phyloP scores from a whole-genome alignment of 2,113 vertebrate species.

The Felis catus region F.catus_Fca126_mat1.0 CM031413.1:31724001-31724500 shows the following conservation, averaged over 20 bases:
- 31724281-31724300: constrained; percentile 72
- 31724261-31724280: constrained; percentile 73
- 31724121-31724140: constrained; percentile 12
- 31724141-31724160: background rate
- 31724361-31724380: background rate
- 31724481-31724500: background rate
- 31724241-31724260: constrained; percentile 68
- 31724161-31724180: constrained; percentile 75
- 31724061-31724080: background rate
- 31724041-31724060: background rate
- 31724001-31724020: background rate
- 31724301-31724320: constrained; percentile 74
- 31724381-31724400: background rate
- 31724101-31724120: constrained; percentile 42
- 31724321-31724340: constrained; percentile 38
- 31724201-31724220: constrained; percentile 48
- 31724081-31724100: background rate
- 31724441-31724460: background rate
- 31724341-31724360: background rate
- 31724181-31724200: constrained; percentile 64
- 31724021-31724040: background rate
- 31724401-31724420: background rate
- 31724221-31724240: background rate
- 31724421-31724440: background rate
- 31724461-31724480: background rate